Conservation (phyloP, 2,113 vertebrate species). For the Podilymbus podiceps region DNA sequence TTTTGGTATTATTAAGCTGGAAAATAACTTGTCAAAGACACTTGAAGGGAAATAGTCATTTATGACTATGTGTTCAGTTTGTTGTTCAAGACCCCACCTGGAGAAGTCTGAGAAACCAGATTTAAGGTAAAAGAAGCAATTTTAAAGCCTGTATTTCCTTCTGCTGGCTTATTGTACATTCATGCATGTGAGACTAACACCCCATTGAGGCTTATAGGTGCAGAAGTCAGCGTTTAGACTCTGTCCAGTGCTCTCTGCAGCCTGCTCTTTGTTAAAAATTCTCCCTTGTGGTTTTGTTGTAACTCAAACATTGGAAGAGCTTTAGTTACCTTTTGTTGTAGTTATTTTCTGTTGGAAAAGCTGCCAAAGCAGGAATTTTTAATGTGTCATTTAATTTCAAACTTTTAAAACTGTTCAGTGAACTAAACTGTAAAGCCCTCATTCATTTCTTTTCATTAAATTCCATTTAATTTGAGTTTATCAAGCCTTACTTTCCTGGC, state of each 20-base stretch:
- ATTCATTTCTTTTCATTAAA: conserved; percentile 6
- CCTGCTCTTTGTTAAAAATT: not conserved
- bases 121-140: not conserved
- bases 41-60: not conserved
- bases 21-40: not conserved
- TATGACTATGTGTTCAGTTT: not conserved
- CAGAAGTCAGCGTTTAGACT: not conserved
- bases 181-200: not conserved
- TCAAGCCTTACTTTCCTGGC: not conserved
- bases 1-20: not conserved
- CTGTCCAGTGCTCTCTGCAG: not conserved
- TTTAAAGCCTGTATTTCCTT: not conserved
- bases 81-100: not conserved
- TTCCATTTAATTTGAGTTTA: conserved; percentile 4
- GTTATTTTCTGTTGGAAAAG: not conserved
- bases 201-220: not conserved
- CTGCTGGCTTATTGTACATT: not conserved
- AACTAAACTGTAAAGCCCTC: not conserved
- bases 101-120: not conserved
- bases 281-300: not conserved
- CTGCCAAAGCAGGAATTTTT: not conserved
- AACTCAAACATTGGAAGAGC: not conserved
- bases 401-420: not conserved
- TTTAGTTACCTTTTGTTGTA: conserved; percentile 7
- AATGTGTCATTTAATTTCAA: not conserved